Evolutionary conservation across 2,113 vertebrate genomes (phyloP), one percentile per base, ranked within the genome.

Genomic region (Gavia stellata): DNA sequence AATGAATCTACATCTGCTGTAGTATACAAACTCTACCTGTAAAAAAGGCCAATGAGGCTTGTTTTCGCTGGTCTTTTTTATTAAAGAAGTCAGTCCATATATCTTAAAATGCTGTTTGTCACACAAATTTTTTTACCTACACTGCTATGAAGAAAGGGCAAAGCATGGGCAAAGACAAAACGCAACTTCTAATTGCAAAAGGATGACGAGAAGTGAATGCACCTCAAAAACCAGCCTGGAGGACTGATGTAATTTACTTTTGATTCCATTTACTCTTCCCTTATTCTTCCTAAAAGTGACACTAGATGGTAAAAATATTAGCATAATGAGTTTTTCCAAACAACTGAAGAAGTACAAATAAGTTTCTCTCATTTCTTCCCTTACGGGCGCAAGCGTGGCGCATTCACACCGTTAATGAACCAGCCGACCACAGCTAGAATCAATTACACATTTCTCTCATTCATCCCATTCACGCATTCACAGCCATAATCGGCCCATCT

Each of bases 371-470:
- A 38, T 90, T 81, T 81, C 75, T 88, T 77, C 67, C 71, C 78
- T 94, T 81, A 47, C 44, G 72, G 85, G 87, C 17, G 10, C 2
- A 12, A 84, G 52, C 5, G 49, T 44, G 93, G 96, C 74, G 72
- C 94, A 96, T 98, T 98, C 97, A 97, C 98, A 97, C 91, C 87
- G 77, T 97, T 98, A 98, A 99, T 97, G 97, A 99, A 98, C 97
- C 96, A 80, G 96, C 96, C 95, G 94, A 96, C 96, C 95, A 97
- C 95, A 93, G 98, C 97, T 97, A 98, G 98, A 99, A 98, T 98
- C 98, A 98, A 98, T 99, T 98, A 98, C 96, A 93, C 72, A 44
- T 98, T 97, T 97, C 97, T 97, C 98, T 98, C 98, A 98, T 98
- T 97, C 97, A 91, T 91, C 97, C 97, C 98, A 95, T 98, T 99